These are phyloP conservation scores for Heliconius charithonia DNA, from an alignment of 2,888 invertebrate species.

Conservation along the genomic window DNA sequence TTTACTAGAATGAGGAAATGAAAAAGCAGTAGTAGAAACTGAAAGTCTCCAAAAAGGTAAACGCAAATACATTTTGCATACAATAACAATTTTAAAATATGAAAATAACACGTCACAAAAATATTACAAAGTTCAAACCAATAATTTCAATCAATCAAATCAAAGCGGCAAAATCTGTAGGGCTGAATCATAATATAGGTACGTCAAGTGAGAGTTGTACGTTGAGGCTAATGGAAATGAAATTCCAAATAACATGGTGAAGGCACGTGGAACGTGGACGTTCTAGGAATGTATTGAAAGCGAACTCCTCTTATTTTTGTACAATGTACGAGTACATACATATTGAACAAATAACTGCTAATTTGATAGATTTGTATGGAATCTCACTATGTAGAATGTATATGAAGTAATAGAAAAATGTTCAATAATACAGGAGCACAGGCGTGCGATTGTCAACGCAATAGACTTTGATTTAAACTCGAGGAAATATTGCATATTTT, in stretches of 20 bases:
- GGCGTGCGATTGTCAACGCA: no score
- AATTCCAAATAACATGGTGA: constrained; percentile 36
- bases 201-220: constrained; percentile 33
- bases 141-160: neutral
- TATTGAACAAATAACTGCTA: neutral
- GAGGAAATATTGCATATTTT: no score
- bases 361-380: neutral
- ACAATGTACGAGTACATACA: neutral
- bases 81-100: neutral
- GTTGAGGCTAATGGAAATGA: constrained; percentile 32
- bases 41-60: neutral
- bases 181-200: neutral
- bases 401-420: no score
- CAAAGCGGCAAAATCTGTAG: constrained; percentile 1
- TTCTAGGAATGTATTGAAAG: constrained; percentile 28
- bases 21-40: no score
- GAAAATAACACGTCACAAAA: neutral
- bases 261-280: constrained; percentile 25
- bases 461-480: no score
- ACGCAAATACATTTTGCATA: neutral
- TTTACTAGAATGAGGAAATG: no score
- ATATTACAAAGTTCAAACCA: neutral
- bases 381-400: no score
- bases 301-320: constrained; percentile 22
- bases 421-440: no score